phyloP scores from a whole-genome alignment of 2,888 invertebrate species.

The Drosophila siamana region DNA sequence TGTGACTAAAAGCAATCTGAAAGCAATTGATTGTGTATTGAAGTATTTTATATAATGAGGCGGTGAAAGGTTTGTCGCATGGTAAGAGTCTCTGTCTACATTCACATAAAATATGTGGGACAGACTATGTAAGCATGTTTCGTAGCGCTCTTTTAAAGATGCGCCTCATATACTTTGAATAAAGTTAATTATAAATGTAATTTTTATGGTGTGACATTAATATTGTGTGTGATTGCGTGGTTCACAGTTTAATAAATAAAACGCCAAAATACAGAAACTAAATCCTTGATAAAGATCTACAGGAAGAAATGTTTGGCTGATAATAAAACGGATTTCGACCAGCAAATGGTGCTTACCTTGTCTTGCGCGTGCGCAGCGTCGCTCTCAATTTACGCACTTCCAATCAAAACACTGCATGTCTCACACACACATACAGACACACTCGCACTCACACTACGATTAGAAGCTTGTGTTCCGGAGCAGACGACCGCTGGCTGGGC shows the following conservation, averaged over 20 bases:
- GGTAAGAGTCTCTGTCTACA: constrained; percentile 3
- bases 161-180: constrained; percentile 44
- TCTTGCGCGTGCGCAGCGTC: constrained; percentile 55
- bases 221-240: no score
- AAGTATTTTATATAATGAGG: neutral
- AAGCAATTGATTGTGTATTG: neutral
- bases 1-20: no score
- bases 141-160: constrained; percentile 58
- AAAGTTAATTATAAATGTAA: constrained; percentile 29
- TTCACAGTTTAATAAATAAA: no score
- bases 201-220: neutral
- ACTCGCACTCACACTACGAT: constrained; percentile 3
- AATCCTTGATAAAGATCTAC: neutral
- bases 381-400: constrained; percentile 48
- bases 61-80: neutral
- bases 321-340: neutral
- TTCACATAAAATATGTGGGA: constrained; percentile 35
- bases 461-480: constrained; percentile 19
- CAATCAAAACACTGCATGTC: constrained; percentile 54
- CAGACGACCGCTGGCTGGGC: constrained; percentile 21
- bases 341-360: neutral
- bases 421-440: constrained; percentile 3
- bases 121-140: constrained; percentile 1
- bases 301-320: neutral
- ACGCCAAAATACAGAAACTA: no score